phyloP scores from a whole-genome alignment of 1,140 invertebrate genomes.

The Pseudomyrmex cubaensis region DNA sequence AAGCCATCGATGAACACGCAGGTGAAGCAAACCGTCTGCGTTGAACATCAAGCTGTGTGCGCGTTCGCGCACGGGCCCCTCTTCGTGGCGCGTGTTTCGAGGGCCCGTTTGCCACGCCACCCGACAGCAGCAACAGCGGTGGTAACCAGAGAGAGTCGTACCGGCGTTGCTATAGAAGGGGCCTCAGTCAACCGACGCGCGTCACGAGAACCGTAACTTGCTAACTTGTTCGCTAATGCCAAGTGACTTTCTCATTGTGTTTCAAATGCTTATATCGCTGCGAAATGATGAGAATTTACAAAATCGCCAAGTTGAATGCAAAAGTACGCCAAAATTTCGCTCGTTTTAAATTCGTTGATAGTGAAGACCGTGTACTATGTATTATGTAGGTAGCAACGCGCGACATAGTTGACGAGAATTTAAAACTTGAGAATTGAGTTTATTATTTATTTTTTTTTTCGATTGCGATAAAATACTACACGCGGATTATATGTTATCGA shows the following conservation, averaged over 20 bases:
- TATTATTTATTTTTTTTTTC: background rate
- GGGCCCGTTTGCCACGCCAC: slow-evolving; percentile 44
- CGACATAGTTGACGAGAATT: background rate
- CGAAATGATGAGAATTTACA: background rate
- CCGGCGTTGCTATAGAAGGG: slow-evolving; percentile 53
- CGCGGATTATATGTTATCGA: too few species aligned
- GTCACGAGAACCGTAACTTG: slow-evolving; percentile 74
- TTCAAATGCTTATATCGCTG: background rate
- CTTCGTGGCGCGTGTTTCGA: slow-evolving; percentile 60
- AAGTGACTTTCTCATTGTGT: background rate
- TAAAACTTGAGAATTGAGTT: background rate
- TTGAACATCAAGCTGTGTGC: slow-evolving; percentile 60
- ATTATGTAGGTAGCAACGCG: background rate
- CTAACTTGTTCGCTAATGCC: slow-evolving; percentile 3
- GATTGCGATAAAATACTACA: slow-evolving; percentile 13
- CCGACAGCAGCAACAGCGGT: slow-evolving; percentile 34
- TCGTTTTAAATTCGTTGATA: background rate
- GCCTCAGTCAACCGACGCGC: slow-evolving; percentile 81
- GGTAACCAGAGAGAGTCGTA: slow-evolving; percentile 52
- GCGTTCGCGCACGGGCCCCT: slow-evolving; percentile 42
- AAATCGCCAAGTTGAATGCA: background rate
- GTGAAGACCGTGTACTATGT: too few species aligned
- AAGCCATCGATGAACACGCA: slow-evolving; percentile 68
- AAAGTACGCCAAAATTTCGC: too few species aligned
- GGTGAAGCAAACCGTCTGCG: slow-evolving; percentile 73